Evolutionary conservation across 2,888 invertebrate species (phyloP), one percentile per base, ranked within the genome.

Genomic region (Agriotes lineatus): DNA sequence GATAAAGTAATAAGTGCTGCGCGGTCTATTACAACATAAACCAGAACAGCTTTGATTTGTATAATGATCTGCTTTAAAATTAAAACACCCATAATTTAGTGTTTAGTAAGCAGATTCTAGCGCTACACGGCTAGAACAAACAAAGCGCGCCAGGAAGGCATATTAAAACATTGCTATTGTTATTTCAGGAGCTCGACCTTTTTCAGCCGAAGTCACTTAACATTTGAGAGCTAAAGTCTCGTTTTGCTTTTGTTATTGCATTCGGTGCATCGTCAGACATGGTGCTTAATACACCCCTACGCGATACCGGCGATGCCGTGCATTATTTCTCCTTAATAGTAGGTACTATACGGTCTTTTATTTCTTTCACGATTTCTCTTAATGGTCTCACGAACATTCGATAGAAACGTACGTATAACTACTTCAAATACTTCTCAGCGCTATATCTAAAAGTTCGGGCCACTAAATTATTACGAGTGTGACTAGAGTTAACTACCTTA

Each of bases 351-450:
- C 69, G 69, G 63, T 72, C 75, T 72, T 76, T 76, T 76, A 76
- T 77, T 77, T 74, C 50, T 50, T 73, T 71, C 76, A 73, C 75
- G 75, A 75, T 76, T 77, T 73, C 72, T 73, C 72, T 70, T 77
- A 77, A 77, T 77, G 77, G 75, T 67, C 71, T 73, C 74, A 58
- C 68, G 67, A 72, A 74, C 72, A 70, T 72, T 71, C 74, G 71
- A 72, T 72, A 69, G 67, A 56, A 71, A 68, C 68, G 59, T 58
- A 60, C 44, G 60, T 60, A 63, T 63, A 70, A 70, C 71, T 71
- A 68, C 69, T 66, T 66, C 68, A 67, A 67, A 67, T 67, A 69
- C 69, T 72, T 67, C 58, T 69, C 39, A 54, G 69, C 35, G 44
- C 62, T 67, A 66, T 65, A 69, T 67, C 66, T 59, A 60, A 52